Percentiles rank a stretch among this genome's conserved stretches.
Conservation (phyloP, 2,888 invertebrate species). For the Sepiola atlantica region DNA sequence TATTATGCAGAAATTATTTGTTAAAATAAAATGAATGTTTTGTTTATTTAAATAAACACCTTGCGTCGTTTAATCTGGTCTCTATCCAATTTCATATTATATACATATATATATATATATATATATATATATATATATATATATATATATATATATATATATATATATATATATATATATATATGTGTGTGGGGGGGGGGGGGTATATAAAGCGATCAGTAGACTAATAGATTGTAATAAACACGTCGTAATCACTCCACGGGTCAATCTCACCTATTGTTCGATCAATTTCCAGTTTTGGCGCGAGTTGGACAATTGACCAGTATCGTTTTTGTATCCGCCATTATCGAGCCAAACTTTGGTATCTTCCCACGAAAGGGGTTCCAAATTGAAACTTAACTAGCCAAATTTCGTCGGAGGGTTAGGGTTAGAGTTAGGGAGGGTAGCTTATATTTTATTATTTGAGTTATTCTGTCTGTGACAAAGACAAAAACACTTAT, state of each 20-base stretch:
- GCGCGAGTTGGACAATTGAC: neutral
- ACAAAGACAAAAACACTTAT: neutral
- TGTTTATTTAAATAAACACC: no score
- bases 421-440: neutral
- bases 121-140: no score
- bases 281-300: neutral
- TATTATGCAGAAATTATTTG: no score
- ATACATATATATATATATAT: no score
- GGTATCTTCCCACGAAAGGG: neutral
- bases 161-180: neutral
- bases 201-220: neutral
- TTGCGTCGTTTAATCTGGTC: no score
- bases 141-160: neutral
- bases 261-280: neutral
- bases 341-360: neutral
- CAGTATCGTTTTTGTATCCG: neutral
- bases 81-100: no score
- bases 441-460: neutral
- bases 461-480: neutral
- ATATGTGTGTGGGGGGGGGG: neutral
- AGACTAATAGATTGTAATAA: neutral
- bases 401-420: neutral
- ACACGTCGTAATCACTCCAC: neutral
- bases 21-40: no score
- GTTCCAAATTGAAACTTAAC: neutral